Evolutionary conservation across 2,797 vertebrate species (phyloP), one percentile per base, ranked within the genome.

Genomic region (Muscicapa comitata): DNA sequence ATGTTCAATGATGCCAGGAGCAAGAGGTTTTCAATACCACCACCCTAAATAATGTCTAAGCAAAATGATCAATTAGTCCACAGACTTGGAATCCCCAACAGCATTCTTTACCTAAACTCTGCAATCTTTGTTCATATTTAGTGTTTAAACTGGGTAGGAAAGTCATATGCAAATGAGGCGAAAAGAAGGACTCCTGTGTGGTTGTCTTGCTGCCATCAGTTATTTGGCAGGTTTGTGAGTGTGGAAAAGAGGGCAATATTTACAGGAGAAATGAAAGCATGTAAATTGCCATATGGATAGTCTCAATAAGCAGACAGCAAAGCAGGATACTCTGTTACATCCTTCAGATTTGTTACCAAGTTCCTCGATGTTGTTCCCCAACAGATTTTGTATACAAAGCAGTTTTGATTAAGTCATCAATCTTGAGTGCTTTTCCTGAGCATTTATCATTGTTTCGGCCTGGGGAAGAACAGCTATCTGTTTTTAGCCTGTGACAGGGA

Each of bases 371-470:
- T 88, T 93, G 80, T 25, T 93, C 58, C 40, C 61, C 89, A 23
- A 9, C 24, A 57, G 65, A 59, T 93, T 94, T 86, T 96, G 54
- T 88, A 55, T 35, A 13, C 2, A 4, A 89, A 83, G 58, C 62
- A 62, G 4, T 78, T 94, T 67, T 68, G 74, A 95, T 95, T 66
- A 96, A 82, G 37, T 96, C 72, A 75, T 94, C 66, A 54, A 31
- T 86, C 91, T 86, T 2, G 8, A 86, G 63, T 54, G 70, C 59
- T 43, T 85, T 96, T 96, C 83, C 85, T 95, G 84, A 95, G 42
- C 31, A 19, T 65, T 67, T 87, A 75, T 82, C 55, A 17, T 78
- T 95, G 66, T 10, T 4, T 79, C 67, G 91, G 79, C 84, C 50
- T 79, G 68, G 58, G 88, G 74, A 94, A 88, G 65, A 91, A 42